A percentile compares a stretch with the other conserved stretches of the same genome.
Conservation (phyloP, 2,888 invertebrate genomes). For the Cantharis flavilabris region DNA sequence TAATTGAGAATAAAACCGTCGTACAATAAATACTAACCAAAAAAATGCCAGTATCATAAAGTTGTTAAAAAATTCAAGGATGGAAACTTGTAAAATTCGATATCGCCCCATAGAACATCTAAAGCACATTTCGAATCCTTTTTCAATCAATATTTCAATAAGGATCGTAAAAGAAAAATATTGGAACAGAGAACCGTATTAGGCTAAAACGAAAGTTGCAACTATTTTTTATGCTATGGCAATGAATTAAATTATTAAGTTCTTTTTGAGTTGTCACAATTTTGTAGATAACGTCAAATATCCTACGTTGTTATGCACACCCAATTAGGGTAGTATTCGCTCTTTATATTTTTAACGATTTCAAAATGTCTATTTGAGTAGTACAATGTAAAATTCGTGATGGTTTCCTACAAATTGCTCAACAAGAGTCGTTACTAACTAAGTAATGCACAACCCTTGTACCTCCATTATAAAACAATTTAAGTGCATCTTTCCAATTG, state of each 20-base stretch:
- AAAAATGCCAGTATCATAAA: not conserved
- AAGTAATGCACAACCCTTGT: not conserved
- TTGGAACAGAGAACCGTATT: not conserved
- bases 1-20: not conserved
- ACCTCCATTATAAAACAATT: not conserved
- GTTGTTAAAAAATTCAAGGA: not conserved
- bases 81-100: not conserved
- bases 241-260: not conserved
- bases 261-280: not conserved
- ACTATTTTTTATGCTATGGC: not conserved
- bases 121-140: not conserved
- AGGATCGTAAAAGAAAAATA: not conserved
- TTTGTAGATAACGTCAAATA: not conserved
- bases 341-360: not conserved
- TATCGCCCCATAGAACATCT: not conserved
- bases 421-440: not conserved
- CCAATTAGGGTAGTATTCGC: not conserved
- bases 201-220: not conserved
- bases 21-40: not conserved
- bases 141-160: not conserved
- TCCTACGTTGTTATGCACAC: not conserved
- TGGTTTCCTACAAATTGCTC: not conserved
- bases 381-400: not conserved
- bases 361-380: not conserved
- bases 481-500: not conserved